Evolutionary conservation across 2,888 invertebrate genomes (phyloP).

Genomic region (Sylvicola cinctus): DNA sequence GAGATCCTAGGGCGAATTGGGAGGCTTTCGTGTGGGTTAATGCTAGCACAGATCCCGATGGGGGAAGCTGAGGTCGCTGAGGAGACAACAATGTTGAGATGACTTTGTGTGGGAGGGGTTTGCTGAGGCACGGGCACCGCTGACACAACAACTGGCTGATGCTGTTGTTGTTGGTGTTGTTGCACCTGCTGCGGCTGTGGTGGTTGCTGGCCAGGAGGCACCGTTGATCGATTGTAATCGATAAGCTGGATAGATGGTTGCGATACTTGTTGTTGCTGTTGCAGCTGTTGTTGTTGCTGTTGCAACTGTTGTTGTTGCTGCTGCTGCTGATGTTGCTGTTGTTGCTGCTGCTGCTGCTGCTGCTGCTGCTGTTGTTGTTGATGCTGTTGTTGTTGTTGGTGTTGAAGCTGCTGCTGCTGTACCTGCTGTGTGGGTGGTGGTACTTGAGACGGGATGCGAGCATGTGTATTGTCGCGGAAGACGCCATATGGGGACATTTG

Average conservation of each 20-base stretch:
- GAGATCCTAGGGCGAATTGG: slow-evolving; percentile 4
- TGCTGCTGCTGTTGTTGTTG: slow-evolving; percentile 11
- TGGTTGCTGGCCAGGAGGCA: slow-evolving; percentile 23
- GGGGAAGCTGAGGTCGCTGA: background rate
- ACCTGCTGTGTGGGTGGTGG: slow-evolving; percentile 7
- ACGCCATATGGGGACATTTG: slow-evolving; percentile 22
- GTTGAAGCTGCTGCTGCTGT: slow-evolving; percentile 15
- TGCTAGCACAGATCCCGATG: slow-evolving; percentile 1
- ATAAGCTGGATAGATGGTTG: slow-evolving; percentile 10
- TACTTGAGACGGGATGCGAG: slow-evolving; percentile 21
- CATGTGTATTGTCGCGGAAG: slow-evolving; percentile 13
- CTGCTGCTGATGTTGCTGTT: too few relatives aligned
- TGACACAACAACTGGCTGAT: too few relatives aligned
- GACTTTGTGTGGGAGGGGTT: too few relatives aligned
- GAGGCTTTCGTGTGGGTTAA: too few relatives aligned
- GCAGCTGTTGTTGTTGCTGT: slow-evolving; percentile 8
- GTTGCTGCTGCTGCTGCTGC: slow-evolving; percentile 6
- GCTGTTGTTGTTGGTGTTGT: too few relatives aligned
- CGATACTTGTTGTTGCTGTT: slow-evolving; percentile 13
- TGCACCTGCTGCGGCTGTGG: too few relatives aligned
- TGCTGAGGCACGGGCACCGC: too few relatives aligned
- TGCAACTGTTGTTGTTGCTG: slow-evolving; percentile 3
- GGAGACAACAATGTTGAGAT: too few relatives aligned
- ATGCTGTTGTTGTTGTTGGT: too few relatives aligned
- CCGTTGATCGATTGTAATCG: slow-evolving; percentile 7